These are phyloP conservation scores for Tineola bisselliella DNA, from an alignment of 2,888 invertebrate genomes.

Conservation along the genomic window DNA sequence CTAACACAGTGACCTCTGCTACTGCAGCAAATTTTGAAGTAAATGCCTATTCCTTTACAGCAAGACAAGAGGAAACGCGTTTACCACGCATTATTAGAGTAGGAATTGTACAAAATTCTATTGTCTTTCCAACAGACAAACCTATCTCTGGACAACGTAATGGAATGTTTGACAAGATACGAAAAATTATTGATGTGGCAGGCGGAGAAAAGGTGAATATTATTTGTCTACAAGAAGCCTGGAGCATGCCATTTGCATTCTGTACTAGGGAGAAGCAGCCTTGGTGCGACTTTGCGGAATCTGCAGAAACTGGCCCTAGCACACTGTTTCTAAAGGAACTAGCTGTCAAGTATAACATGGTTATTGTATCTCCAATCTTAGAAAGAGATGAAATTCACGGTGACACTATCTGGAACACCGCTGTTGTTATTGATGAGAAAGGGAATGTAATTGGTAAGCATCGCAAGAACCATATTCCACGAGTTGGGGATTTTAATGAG, in stretches of 20 bases:
- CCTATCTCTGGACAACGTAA: constrained; percentile 80
- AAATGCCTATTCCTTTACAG: constrained; percentile 76
- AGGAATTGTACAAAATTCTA: constrained; percentile 88
- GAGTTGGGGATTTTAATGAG: constrained; percentile 98
- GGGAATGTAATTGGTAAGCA: constrained; percentile 93
- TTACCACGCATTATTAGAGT: constrained; percentile 78
- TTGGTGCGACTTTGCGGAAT: constrained; percentile 98
- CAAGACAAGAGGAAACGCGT: constrained; percentile 75
- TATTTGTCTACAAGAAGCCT: constrained; percentile 95
- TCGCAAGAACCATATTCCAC: constrained; percentile 97
- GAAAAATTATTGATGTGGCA: constrained; percentile 79
- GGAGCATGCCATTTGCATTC: constrained; percentile 99
- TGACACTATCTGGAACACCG: constrained; percentile 95
- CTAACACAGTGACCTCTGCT: constrained; percentile 53
- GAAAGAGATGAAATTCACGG: constrained; percentile 90
- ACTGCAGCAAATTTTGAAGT: constrained; percentile 74
- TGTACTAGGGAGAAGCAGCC: constrained; percentile 96
- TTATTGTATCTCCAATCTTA: constrained; percentile 93
- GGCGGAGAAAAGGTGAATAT: constrained; percentile 84
- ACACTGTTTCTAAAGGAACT: constrained; percentile 81
- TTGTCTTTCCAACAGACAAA: constrained; percentile 78
- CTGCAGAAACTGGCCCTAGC: constrained; percentile 85
- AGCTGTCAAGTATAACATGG: constrained; percentile 86
- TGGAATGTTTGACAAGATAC: constrained; percentile 80
- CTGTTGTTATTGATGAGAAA: constrained; percentile 88